Conservation (phyloP, 2,797 vertebrate species). For the Coracias cyanogaster region DNA sequence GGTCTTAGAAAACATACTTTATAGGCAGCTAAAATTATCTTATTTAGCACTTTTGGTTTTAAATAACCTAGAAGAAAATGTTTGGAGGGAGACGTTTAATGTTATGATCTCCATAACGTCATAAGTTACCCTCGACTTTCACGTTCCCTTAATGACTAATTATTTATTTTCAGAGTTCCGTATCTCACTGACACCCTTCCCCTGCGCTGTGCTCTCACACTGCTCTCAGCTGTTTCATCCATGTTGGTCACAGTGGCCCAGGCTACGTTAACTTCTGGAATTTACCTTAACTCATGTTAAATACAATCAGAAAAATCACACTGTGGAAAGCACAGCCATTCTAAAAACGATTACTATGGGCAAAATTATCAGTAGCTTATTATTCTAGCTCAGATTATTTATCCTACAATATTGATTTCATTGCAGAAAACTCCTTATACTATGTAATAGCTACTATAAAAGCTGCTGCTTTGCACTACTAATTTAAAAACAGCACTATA, state of each 20-base stretch:
- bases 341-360: background rate
- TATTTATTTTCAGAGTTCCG: background rate
- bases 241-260: background rate
- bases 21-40: background rate
- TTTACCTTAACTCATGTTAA: background rate
- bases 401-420: slow-evolving; percentile 16
- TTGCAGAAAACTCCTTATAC: slow-evolving; percentile 6
- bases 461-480: background rate
- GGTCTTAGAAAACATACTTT: background rate
- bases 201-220: background rate
- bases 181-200: background rate
- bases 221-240: background rate
- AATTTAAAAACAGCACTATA: background rate
- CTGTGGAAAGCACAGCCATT: background rate
- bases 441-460: background rate
- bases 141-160: background rate
- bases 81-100: background rate
- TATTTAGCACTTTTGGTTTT: background rate
- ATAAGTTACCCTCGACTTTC: background rate
- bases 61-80: background rate
- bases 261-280: background rate
- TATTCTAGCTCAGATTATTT: slow-evolving; percentile 33
- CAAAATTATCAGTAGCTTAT: background rate
- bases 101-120: background rate
- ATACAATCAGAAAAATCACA: background rate